Base-by-base conservation (phyloP, 2,888 invertebrate species). In the Minunthozetes semirufus region DNA sequence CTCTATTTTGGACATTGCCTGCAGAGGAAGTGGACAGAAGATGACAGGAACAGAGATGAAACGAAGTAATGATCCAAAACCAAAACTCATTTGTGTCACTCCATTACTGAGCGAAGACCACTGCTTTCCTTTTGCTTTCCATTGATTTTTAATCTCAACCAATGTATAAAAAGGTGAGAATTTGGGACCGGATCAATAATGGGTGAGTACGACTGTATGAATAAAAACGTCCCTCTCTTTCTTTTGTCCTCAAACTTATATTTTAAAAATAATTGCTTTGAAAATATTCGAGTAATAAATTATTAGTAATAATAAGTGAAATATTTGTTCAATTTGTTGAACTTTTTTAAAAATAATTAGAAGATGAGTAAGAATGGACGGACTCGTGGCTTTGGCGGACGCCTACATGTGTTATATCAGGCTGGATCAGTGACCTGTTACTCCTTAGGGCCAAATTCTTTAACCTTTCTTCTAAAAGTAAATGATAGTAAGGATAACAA, bases 361-460 rank as follows among this genome's bases (percentile, higher is more conserved):
- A 11, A 9, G 33, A 33, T 3, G 4, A 5, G 5, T 48, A 48
- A 17, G 48, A 48, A 48, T 4, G n/a, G 53, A 22, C 22, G 53
- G n/a, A 53, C 1, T 17, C 5, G n/a, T 11, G 48, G 11, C 15
- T 53, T 19, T 53, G n/a, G 53, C 19, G 53, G 19, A 53, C 29
- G 19, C 19, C 25, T 61, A 61, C 27, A 25, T 25, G 15, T 25
- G 22, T 22, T 15, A 25, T 29, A 25, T 25, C 17, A 29, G 29
- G 3, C 19, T 5, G 25, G 63, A 63, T 63, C 63, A 63, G 33
- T 63, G 63, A 63, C 63, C 63, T 63, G 63, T 38, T 33, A 63
- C 63, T 63, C 63, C 63, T 63, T 63, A 17, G 19, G 63, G 63
- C 59, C 63, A 63, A 63, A 63, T 63, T 63, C 63, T 63, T 63